Evolutionary conservation across 1,140 invertebrate genomes (phyloP).

Genomic region (Sesamia nonagrioides): DNA sequence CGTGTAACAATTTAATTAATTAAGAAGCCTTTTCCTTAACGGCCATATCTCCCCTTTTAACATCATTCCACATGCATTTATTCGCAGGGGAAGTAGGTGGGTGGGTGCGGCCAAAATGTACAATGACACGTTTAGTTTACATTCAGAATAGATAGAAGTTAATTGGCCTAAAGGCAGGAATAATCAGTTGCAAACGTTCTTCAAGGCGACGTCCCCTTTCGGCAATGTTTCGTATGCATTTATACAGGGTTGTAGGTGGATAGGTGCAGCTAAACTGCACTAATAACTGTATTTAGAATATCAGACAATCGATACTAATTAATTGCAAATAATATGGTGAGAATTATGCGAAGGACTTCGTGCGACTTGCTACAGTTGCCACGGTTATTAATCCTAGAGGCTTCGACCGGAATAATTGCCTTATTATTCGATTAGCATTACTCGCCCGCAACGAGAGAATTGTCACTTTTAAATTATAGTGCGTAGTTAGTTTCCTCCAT

Average conservation of each 20-base stretch:
- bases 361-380: neutral
- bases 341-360: conserved; percentile 24
- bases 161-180: conserved; percentile 22
- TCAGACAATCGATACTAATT: conserved; percentile 40
- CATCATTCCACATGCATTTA: conserved; percentile 18
- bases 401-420: conserved; percentile 1
- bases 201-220: conserved; percentile 16
- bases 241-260: conserved; percentile 19
- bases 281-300: conserved; percentile 30
- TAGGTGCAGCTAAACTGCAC: conserved; percentile 14
- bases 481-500: no score
- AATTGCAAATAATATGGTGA: conserved; percentile 35
- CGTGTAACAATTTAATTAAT: conserved; percentile 49
- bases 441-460: no score
- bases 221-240: conserved; percentile 30
- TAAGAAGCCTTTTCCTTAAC: conserved; percentile 28
- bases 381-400: conserved; percentile 32
- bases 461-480: no score
- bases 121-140: neutral
- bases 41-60: conserved; percentile 10
- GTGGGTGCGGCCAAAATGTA: conserved; percentile 27
- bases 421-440: neutral
- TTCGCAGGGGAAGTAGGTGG: conserved; percentile 15
- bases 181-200: conserved; percentile 12
- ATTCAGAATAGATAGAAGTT: conserved; percentile 15